Percentiles rank a stretch among this genome's conserved stretches.
Evolutionary conservation across 30 jellyfish, hydroid and myxozoan species (phyloP).

Genomic region (Aurelia aurita): DNA sequence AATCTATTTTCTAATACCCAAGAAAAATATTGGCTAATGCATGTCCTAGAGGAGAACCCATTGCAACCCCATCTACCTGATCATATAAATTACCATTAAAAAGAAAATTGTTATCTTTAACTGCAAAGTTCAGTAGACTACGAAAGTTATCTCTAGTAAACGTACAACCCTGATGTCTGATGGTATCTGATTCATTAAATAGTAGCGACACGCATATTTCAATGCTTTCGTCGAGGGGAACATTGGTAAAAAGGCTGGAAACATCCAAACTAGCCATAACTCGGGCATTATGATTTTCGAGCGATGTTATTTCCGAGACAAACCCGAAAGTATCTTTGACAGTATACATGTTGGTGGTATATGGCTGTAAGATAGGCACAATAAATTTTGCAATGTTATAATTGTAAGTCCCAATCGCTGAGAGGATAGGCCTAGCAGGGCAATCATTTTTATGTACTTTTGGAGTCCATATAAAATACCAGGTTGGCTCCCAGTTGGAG

Average conservation of each 20-base stretch:
- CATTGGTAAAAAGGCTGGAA: too few relatives aligned
- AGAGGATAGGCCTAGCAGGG: slow-evolving; percentile 44
- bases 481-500: slow-evolving; percentile 35
- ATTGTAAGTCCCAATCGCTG: slow-evolving; percentile 43
- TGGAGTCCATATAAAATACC: slow-evolving; percentile 46
- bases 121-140: slow-evolving; percentile 1
- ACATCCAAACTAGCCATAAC: slow-evolving; percentile 46
- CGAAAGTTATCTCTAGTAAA: neutral
- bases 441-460: slow-evolving; percentile 50
- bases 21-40: slow-evolving; percentile 7
- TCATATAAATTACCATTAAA: neutral
- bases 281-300: neutral
- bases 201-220: neutral
- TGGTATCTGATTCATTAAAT: neutral
- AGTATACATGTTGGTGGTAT: slow-evolving; percentile 17
- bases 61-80: slow-evolving; percentile 22
- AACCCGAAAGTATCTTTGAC: slow-evolving; percentile 31
- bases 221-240: slow-evolving; percentile 18
- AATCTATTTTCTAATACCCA: neutral
- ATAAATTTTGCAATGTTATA: slow-evolving; percentile 32
- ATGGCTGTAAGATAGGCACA: slow-evolving; percentile 22
- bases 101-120: neutral
- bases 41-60: slow-evolving; percentile 54
- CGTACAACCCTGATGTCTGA: neutral
- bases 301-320: slow-evolving; percentile 38